These are phyloP conservation scores for Auanema freiburgensis DNA, from an alignment of 2,888 invertebrate species.

Conservation along the genomic window DNA sequence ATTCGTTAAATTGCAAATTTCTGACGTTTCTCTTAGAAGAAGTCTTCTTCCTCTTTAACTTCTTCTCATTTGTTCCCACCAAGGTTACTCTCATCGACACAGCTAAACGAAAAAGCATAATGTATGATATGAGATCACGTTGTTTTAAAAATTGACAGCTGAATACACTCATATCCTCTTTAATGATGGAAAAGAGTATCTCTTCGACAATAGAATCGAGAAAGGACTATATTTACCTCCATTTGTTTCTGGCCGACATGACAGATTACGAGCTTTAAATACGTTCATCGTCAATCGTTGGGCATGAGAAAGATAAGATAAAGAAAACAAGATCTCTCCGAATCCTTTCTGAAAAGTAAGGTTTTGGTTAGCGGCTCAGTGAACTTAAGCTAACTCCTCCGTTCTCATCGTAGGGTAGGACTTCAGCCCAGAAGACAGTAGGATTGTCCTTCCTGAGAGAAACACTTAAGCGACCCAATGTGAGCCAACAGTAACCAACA, in stretches of 20 bases:
- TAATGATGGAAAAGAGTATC: too few relatives aligned
- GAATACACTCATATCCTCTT: too few relatives aligned
- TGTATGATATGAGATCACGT: not conserved
- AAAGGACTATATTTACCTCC: conserved; percentile 30
- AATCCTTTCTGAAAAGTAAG: conserved; percentile 67
- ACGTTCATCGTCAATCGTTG: conserved; percentile 72
- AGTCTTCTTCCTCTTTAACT: conserved; percentile 60
- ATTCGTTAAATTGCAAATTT: conserved; percentile 61
- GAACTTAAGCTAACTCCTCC: conserved; percentile 31
- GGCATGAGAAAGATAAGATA: conserved; percentile 70
- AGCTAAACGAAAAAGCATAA: conserved; percentile 33
- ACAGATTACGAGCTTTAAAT: conserved; percentile 70
- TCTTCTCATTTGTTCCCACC: conserved; percentile 48
- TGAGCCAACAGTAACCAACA: conserved; percentile 63
- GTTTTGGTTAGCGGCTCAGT: too few relatives aligned
- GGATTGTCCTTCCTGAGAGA: conserved; percentile 47
- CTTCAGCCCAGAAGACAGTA: conserved; percentile 64
- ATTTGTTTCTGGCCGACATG: conserved; percentile 33
- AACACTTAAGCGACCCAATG: conserved; percentile 48
- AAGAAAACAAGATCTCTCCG: conserved; percentile 71
- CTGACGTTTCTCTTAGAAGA: conserved; percentile 50
- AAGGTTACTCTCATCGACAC: conserved; percentile 55
- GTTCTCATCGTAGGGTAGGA: conserved; percentile 64
- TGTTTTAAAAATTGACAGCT: conserved; percentile 4
- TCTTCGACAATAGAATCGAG: not conserved